phyloP scores from a whole-genome alignment of 2,888 invertebrate species.

The Tetragonisca angustula region DNA sequence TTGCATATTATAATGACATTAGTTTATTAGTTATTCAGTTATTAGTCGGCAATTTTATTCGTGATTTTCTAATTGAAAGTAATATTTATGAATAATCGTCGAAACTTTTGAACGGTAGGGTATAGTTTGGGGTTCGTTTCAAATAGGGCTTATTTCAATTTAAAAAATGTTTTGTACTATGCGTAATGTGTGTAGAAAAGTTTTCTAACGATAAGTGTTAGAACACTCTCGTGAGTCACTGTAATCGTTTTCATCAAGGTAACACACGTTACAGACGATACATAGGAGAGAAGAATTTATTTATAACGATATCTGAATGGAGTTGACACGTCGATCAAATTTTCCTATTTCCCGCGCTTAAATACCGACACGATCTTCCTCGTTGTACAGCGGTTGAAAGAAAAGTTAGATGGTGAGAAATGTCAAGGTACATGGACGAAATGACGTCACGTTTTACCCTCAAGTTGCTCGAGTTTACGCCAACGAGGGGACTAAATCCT shows the following conservation, averaged over 20 bases:
- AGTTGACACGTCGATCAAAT: slow-evolving; percentile 6
- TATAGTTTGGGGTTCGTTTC: too few species aligned
- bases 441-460: slow-evolving; percentile 39
- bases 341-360: neutral
- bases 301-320: slow-evolving; percentile 2
- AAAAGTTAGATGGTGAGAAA: slow-evolving; percentile 27
- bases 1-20: too few species aligned
- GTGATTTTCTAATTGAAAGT: too few species aligned
- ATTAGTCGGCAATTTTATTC: too few species aligned
- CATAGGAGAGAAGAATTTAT: neutral
- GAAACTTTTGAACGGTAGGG: too few species aligned
- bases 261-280: too few species aligned
- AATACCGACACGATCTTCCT: neutral
- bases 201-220: neutral
- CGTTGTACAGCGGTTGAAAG: neutral
- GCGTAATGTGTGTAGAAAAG: too few species aligned
- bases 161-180: too few species aligned
- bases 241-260: neutral
- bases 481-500: neutral
- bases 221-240: neutral
- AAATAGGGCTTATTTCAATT: too few species aligned
- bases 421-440: slow-evolving; percentile 32
- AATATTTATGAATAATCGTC: too few species aligned
- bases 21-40: too few species aligned
- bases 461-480: slow-evolving; percentile 20